These are phyloP conservation scores for Drosophila varians DNA, from an alignment of 1,140 invertebrate species.

Conservation along the genomic window DNA sequence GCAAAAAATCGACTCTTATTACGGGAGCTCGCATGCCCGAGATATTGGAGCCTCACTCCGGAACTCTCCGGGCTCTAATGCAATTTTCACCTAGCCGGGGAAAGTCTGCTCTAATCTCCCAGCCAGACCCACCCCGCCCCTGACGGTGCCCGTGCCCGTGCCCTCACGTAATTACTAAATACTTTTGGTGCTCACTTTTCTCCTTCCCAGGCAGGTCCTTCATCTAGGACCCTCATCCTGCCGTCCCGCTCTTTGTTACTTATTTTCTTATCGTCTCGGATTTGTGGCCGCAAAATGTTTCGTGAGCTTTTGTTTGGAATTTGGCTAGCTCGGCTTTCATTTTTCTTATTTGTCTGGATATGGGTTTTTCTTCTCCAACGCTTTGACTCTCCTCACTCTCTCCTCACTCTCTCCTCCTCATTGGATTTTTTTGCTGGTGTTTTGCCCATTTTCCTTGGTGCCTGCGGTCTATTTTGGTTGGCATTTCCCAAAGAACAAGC, in stretches of 20 bases:
- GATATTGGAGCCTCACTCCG: slow-evolving; percentile 5
- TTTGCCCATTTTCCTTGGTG: slow-evolving; percentile 10
- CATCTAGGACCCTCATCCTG: slow-evolving; percentile 25
- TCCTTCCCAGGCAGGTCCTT: slow-evolving; percentile 19
- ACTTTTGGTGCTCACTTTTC: slow-evolving; percentile 62
- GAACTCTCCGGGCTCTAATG: slow-evolving; percentile 65
- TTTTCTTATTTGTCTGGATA: slow-evolving; percentile 75
- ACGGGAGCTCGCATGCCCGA: slow-evolving; percentile 22
- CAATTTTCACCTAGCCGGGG: slow-evolving; percentile 65
- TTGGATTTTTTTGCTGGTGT: neutral
- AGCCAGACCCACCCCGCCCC: slow-evolving; percentile 24
- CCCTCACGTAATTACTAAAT: slow-evolving; percentile 76
- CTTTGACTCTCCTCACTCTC: neutral
- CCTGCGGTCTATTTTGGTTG: slow-evolving; percentile 76
- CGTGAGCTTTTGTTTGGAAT: slow-evolving; percentile 78
- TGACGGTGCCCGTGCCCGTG: slow-evolving; percentile 2
- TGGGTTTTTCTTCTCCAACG: slow-evolving; percentile 39
- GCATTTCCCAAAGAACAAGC: slow-evolving; percentile 72
- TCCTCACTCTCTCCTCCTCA: slow-evolving; percentile 9
- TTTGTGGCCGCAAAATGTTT: slow-evolving; percentile 78
- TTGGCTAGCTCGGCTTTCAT: slow-evolving; percentile 68
- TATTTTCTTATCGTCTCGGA: slow-evolving; percentile 80
- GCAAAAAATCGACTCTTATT: slow-evolving; percentile 18
- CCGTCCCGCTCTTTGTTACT: slow-evolving; percentile 45
- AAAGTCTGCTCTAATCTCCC: slow-evolving; percentile 1